phyloP scores from a whole-genome alignment of 2,888 invertebrate genomes.

The Cyclophora albipunctata region DNA sequence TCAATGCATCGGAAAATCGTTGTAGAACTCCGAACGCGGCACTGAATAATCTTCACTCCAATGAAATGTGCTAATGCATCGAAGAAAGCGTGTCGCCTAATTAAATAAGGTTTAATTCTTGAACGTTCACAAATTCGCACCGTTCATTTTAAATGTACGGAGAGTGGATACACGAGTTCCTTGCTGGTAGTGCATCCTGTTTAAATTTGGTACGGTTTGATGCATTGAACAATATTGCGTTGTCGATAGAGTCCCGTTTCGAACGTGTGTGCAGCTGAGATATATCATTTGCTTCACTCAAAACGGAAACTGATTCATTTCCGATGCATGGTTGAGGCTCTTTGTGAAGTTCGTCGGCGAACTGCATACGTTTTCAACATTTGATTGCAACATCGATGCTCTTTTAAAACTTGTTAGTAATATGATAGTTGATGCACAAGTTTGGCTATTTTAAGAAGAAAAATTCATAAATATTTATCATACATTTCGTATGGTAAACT shows the following conservation, averaged over 20 bases:
- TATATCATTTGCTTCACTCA: slow-evolving; percentile 64
- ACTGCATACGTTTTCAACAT: slow-evolving; percentile 70
- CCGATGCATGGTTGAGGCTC: slow-evolving; percentile 71
- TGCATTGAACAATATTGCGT: slow-evolving; percentile 37
- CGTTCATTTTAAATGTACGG: slow-evolving; percentile 47
- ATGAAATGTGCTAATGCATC: slow-evolving; percentile 19
- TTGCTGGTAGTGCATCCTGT: slow-evolving; percentile 40
- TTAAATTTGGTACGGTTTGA: slow-evolving; percentile 31
- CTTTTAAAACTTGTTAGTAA: slow-evolving; percentile 5
- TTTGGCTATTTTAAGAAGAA: background rate
- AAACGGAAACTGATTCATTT: slow-evolving; percentile 74
- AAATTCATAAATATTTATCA: no score
- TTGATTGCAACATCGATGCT: slow-evolving; percentile 68
- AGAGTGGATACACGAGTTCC: slow-evolving; percentile 36
- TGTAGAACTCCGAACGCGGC: slow-evolving; percentile 19
- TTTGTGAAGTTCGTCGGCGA: slow-evolving; percentile 68
- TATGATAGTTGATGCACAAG: background rate
- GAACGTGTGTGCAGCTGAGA: slow-evolving; percentile 37
- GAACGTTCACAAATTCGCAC: slow-evolving; percentile 37
- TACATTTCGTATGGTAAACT: no score
- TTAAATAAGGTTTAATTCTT: slow-evolving; percentile 41
- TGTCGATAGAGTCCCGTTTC: slow-evolving; percentile 41
- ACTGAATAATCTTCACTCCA: slow-evolving; percentile 21
- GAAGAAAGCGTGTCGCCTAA: slow-evolving; percentile 20
- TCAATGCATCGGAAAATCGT: slow-evolving; percentile 46